Percentiles rank a stretch among this genome's conserved stretches.
Evolutionary conservation across 2,888 invertebrate species (phyloP).

Genomic region (Ectemnius continuus): DNA sequence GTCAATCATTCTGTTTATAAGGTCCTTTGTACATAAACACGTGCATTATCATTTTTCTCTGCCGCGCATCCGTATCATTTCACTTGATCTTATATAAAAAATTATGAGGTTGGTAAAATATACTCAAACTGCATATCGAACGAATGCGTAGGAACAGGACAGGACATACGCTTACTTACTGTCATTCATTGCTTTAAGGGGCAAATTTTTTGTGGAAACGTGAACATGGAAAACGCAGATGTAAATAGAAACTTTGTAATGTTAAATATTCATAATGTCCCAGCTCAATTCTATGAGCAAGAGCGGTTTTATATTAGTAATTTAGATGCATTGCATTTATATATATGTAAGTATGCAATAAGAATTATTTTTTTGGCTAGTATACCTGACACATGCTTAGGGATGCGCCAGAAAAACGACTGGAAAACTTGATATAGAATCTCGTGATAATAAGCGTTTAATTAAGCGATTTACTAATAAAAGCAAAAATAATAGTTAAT

Average conservation of each 20-base stretch:
- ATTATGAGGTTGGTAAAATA: too few relatives aligned
- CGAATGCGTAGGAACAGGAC: too few relatives aligned
- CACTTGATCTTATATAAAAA: too few relatives aligned
- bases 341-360: background rate
- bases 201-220: too few relatives aligned
- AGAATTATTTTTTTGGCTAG: background rate
- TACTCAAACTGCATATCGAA: too few relatives aligned
- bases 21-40: too few relatives aligned
- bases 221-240: background rate
- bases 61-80: too few relatives aligned
- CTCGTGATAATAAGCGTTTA: constrained; percentile 22
- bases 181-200: too few relatives aligned
- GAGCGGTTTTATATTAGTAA: constrained; percentile 12
- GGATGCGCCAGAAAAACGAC: constrained; percentile 2
- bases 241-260: constrained; percentile 1
- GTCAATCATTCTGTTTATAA: too few relatives aligned
- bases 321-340: background rate
- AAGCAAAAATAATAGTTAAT: constrained; percentile 16
- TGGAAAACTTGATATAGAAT: constrained; percentile 36
- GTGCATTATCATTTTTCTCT: too few relatives aligned
- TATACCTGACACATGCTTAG: too few relatives aligned
- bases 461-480: constrained; percentile 9
- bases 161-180: too few relatives aligned
- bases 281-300: constrained; percentile 43
- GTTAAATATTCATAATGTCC: constrained; percentile 7